Evolutionary conservation across 2,797 vertebrate genomes (phyloP), one percentile per base, ranked within the genome.

Genomic region (Valencia hispanica): DNA sequence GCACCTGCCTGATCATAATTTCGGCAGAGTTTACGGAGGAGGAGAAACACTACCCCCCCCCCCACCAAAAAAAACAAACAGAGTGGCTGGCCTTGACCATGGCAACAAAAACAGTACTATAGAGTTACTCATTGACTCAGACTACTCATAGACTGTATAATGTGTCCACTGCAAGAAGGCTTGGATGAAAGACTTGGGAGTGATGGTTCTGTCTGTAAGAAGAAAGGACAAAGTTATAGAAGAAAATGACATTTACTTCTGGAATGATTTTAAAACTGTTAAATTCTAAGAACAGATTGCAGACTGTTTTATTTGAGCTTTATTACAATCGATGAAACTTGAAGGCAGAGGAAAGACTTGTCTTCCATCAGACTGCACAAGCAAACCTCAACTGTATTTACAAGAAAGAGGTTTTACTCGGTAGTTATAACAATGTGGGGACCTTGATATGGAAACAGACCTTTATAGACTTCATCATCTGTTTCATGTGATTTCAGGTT

Each of bases 91-190:
- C 87, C 80, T 32, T 79, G n/a, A n/a, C n/a, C n/a, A n/a, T n/a
- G 79, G 89, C 83, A 88, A 89, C 88, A 53, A 88, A 77, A 89
- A 86, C 59, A 86, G 43, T 85, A 85, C 32, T 72, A 77, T 79
- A 87, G n/a, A n/a, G 71, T 77, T 80, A 93, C 95, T 41, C 88
- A 95, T 94, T 80, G 92, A 86, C 25, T 94, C 94, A 77, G n/a
- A n/a, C n/a, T n/a, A n/a, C n/a, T 97, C 96, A 86, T 97, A 97
- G 77, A 91, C 79, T n/a, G n/a, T n/a, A n/a, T n/a, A n/a, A n/a
- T n/a, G n/a, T 0, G 96, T 94, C 87, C 98, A 96, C 90, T 96
- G 83, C 84, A 97, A 82, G 81, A 98, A 95, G 79, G 92, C 85
- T 22, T 61, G 5, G 75, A 98, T 92, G 75, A 97, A 90, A 75